Evolutionary conservation across 2,113 vertebrate genomes (phyloP).

Genomic region (Lophochroa leadbeateri): DNA sequence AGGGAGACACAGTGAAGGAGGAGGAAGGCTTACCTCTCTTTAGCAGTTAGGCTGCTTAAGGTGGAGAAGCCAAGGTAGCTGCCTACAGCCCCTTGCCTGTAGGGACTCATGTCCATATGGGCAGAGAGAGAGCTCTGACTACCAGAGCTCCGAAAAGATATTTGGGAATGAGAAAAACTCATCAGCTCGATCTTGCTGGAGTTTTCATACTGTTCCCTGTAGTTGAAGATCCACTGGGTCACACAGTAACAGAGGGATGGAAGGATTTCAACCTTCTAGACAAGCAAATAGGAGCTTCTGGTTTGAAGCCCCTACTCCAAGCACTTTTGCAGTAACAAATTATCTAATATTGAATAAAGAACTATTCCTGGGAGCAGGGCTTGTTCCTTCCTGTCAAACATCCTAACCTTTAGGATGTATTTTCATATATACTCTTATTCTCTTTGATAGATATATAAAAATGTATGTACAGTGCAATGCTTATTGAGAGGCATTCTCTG

Average conservation of each 20-base stretch:
- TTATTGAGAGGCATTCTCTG: background rate
- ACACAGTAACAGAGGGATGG: background rate
- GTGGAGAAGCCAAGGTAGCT: background rate
- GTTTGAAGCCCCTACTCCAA: background rate
- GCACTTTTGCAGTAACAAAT: background rate
- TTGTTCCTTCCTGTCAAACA: background rate
- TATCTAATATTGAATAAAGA: background rate
- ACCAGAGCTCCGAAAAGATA: background rate
- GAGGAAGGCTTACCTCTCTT: background rate
- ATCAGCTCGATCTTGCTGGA: background rate
- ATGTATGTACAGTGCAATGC: accelerated
- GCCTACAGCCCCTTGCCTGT: background rate
- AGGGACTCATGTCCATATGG: accelerated
- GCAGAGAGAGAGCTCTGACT: background rate
- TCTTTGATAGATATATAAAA: background rate
- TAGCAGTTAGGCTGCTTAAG: background rate
- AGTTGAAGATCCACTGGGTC: background rate
- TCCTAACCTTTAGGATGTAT: background rate
- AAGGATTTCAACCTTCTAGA: background rate
- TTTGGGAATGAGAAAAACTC: background rate
- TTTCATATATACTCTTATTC: background rate
- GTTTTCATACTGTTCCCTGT: background rate
- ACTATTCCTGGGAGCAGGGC: background rate
- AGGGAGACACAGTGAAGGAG: background rate
- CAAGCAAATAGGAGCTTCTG: background rate